Evolutionary conservation across 2,797 vertebrate genomes (phyloP).

Genomic region (Champsocephalus esox): DNA sequence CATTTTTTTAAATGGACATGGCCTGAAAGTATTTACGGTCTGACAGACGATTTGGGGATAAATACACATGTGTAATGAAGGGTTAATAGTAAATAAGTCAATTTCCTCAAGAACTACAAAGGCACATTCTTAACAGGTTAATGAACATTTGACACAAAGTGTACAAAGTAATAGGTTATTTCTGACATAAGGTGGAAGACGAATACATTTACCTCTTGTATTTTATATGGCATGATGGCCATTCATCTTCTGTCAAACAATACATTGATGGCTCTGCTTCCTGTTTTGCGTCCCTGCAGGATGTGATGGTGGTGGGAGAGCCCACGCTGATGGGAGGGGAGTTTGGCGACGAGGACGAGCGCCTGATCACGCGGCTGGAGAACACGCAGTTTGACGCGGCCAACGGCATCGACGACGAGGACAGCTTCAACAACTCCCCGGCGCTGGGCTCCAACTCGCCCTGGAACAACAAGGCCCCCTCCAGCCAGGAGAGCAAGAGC

Average conservation of each 20-base stretch:
- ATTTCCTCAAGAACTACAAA: conserved; percentile 3
- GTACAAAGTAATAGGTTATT: no score
- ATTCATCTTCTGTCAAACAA: not conserved
- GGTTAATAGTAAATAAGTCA: not conserved
- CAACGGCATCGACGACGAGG: conserved; percentile 98
- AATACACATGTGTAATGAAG: not conserved
- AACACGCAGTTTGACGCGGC: conserved; percentile 98
- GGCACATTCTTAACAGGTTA: not conserved
- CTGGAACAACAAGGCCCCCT: conserved; percentile 99
- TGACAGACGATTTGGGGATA: not conserved
- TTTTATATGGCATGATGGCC: not conserved
- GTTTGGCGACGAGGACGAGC: conserved; percentile 98
- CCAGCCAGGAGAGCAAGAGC: conserved; percentile 99
- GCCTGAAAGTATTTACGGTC: not conserved
- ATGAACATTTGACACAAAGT: no score
- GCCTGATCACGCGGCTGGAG: conserved; percentile 99
- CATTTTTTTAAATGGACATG: not conserved
- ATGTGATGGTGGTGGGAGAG: conserved; percentile 99
- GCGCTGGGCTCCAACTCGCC: conserved; percentile 97
- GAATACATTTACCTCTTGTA: no score
- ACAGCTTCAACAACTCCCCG: conserved; percentile 99
- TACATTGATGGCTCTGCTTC: not conserved
- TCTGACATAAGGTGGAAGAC: no score
- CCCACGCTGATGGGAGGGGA: conserved; percentile 99
- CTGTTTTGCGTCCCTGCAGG: conserved; percentile 80